phyloP scores from a whole-genome alignment of 2,113 vertebrate genomes.

The Siniperca chuatsi region DNA sequence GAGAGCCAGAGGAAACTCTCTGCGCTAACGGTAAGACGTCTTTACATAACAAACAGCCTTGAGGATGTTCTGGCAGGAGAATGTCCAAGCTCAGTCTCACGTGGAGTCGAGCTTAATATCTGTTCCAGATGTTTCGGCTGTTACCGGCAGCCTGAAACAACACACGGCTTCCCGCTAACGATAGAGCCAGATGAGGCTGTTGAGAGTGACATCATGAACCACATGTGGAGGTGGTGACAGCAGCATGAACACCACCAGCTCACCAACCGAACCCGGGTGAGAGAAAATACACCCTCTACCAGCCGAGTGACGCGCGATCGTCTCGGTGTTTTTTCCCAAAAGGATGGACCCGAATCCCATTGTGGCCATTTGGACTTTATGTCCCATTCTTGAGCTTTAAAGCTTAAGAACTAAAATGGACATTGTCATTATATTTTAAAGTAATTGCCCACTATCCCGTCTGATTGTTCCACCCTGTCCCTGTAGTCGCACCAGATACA shows the following conservation, averaged over 20 bases:
- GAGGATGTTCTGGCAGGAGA: slow-evolving; percentile 24
- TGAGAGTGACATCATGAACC: not conserved
- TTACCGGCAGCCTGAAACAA: slow-evolving; percentile 28
- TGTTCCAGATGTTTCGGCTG: slow-evolving; percentile 18
- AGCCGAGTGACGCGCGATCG: not conserved
- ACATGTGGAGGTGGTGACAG: slow-evolving; percentile 6
- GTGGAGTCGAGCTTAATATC: not conserved
- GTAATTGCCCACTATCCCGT: too few relatives aligned
- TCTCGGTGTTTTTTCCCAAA: not conserved
- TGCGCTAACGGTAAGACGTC: not conserved
- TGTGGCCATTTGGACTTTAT: not conserved
- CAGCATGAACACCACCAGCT: not conserved
- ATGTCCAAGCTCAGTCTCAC: not conserved
- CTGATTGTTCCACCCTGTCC: too few relatives aligned
- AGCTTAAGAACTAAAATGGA: too few relatives aligned
- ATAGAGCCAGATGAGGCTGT: not conserved
- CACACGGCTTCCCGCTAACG: slow-evolving; percentile 24
- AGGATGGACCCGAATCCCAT: too few relatives aligned
- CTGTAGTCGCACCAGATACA: too few relatives aligned
- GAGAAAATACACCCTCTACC: not conserved
- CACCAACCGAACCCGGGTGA: not conserved
- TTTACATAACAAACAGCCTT: not conserved
- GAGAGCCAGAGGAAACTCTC: slow-evolving; percentile 1
- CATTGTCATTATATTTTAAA: too few relatives aligned
- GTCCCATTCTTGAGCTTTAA: not conserved